Evolutionary conservation across 2,888 invertebrate genomes (phyloP).

Genomic region (Ophioninae sp.): DNA sequence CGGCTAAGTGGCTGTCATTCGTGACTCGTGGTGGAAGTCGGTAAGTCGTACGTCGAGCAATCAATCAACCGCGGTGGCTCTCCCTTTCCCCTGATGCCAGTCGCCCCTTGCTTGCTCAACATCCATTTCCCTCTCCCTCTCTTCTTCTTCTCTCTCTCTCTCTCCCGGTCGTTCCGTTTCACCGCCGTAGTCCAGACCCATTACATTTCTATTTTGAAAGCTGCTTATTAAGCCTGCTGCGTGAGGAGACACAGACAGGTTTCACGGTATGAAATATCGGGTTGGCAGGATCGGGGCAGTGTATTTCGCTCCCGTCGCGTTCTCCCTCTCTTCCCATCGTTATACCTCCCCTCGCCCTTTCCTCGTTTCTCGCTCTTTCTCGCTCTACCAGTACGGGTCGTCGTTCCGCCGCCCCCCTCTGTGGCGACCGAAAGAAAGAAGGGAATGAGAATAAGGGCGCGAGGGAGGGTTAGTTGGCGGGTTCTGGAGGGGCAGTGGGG

Average conservation of each 20-base stretch:
- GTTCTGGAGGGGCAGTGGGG: slow-evolving; percentile 65
- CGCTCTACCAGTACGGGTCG: slow-evolving; percentile 3
- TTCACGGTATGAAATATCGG: slow-evolving; percentile 81
- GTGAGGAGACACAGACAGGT: slow-evolving; percentile 80
- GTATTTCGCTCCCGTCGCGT: slow-evolving; percentile 65
- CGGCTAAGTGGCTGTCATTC: slow-evolving; percentile 81
- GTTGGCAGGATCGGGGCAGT: slow-evolving; percentile 75
- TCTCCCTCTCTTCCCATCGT: slow-evolving; percentile 31
- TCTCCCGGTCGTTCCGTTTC: slow-evolving; percentile 41
- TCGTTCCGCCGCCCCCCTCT: slow-evolving; percentile 10
- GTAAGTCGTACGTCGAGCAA: slow-evolving; percentile 81
- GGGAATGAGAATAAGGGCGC: slow-evolving; percentile 54
- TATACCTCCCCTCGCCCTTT: not conserved
- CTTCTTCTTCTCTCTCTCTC: slow-evolving; percentile 51
- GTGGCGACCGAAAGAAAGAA: slow-evolving; percentile 41
- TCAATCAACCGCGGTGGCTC: slow-evolving; percentile 77
- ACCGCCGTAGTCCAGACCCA: slow-evolving; percentile 71
- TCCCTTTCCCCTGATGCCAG: slow-evolving; percentile 60
- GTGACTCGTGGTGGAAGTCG: slow-evolving; percentile 78
- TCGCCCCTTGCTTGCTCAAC: slow-evolving; percentile 55
- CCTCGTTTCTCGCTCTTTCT: not conserved
- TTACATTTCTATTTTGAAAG: slow-evolving; percentile 82
- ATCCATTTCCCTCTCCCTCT: slow-evolving; percentile 43
- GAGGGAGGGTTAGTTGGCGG: slow-evolving; percentile 59
- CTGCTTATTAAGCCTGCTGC: slow-evolving; percentile 80